Evolutionary conservation across 2,888 invertebrate genomes (phyloP).

Genomic region (Epistrophella euchroma): DNA sequence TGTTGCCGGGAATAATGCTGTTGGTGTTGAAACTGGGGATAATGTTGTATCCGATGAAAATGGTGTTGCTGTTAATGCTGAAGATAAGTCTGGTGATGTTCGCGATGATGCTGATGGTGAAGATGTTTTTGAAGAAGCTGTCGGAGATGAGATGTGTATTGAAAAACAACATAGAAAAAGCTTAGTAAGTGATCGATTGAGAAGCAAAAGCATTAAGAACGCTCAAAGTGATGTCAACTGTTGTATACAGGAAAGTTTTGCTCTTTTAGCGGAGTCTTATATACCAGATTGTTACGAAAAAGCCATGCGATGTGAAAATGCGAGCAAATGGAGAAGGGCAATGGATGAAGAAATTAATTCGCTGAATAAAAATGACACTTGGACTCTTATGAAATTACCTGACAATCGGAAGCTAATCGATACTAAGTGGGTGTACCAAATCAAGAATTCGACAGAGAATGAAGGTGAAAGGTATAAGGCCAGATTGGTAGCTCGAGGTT

Average conservation of each 20-base stretch:
- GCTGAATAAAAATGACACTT: conserved; percentile 66
- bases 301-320: conserved; percentile 43
- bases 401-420: conserved; percentile 48
- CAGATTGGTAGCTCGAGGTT: background rate
- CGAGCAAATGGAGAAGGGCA: conserved; percentile 29
- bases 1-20: too few relatives aligned
- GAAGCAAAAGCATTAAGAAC: conserved; percentile 37
- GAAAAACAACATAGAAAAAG: background rate
- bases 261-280: conserved; percentile 44
- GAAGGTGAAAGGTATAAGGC: background rate
- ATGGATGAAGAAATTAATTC: conserved; percentile 58
- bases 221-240: conserved; percentile 23
- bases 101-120: too few relatives aligned
- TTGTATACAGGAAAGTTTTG: conserved; percentile 38
- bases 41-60: too few relatives aligned
- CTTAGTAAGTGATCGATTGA: conserved; percentile 24
- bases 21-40: too few relatives aligned
- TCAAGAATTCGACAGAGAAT: background rate
- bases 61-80: background rate
- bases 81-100: background rate
- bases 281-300: conserved; percentile 32
- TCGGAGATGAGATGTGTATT: conserved; percentile 10
- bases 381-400: conserved; percentile 61
- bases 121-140: conserved; percentile 41
- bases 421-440: background rate